Percentiles rank a stretch among this genome's conserved stretches.
Evolutionary conservation across 2,113 vertebrate genomes (phyloP).

Genomic region (Oncorhynchus kisutch): DNA sequence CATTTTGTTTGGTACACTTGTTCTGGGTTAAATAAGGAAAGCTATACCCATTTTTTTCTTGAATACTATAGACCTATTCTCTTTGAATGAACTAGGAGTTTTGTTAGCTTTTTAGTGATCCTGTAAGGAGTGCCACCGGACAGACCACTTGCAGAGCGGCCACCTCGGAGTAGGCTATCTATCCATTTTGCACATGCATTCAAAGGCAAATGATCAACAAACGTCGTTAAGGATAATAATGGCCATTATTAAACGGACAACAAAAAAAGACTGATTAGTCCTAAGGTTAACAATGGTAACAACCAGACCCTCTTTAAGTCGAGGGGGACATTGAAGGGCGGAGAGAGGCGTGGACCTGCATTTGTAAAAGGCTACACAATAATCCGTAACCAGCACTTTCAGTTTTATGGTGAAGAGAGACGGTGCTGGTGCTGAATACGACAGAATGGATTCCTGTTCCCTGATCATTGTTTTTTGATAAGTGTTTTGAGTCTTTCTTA

Average conservation of each 20-base stretch:
- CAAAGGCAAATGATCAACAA: constrained; percentile 47
- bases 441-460: no score
- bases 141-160: not conserved
- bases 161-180: constrained; percentile 3
- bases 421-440: no score
- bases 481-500: no score
- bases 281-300: constrained; percentile 19
- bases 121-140: not conserved
- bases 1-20: constrained; percentile 50
- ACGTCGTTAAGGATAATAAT: constrained; percentile 39
- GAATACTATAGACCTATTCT: not conserved
- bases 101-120: not conserved
- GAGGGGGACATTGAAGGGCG: constrained; percentile 19
- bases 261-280: constrained; percentile 42
- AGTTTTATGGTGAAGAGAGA: no score
- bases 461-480: no score
- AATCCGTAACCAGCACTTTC: constrained; percentile 2
- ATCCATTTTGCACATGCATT: constrained; percentile 37
- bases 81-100: constrained; percentile 7
- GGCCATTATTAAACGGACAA: constrained; percentile 45
- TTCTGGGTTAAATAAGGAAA: constrained; percentile 11
- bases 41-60: not conserved
- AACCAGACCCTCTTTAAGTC: constrained; percentile 21
- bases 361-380: constrained; percentile 53
- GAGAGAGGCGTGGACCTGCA: constrained; percentile 34